Percentiles rank a stretch among this genome's conserved stretches.
Conservation (phyloP, 2,113 vertebrate genomes). For the Rana temporaria region DNA sequence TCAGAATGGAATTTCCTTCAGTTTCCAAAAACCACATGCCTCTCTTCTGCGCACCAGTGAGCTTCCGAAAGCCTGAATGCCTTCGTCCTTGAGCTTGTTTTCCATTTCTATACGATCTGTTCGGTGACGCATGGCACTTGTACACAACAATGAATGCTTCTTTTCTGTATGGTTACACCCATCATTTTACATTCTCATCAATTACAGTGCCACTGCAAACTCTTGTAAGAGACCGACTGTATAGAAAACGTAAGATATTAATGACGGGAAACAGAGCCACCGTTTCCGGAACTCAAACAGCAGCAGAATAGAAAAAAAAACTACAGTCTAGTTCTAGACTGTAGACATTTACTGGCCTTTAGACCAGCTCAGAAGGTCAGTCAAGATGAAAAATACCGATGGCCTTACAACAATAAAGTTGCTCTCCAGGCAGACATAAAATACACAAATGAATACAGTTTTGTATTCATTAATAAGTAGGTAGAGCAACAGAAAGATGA, state of each 20-base stretch:
- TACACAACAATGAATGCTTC: slow-evolving; percentile 27
- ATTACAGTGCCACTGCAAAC: neutral
- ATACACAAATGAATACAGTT: no score
- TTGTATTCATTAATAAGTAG: no score
- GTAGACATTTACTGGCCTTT: no score
- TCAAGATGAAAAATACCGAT: no score
- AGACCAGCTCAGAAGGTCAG: no score
- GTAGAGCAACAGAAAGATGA: no score
- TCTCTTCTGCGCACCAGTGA: neutral
- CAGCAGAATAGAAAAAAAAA: neutral
- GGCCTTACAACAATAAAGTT: no score
- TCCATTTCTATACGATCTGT: neutral
- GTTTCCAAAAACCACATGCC: slow-evolving; percentile 10
- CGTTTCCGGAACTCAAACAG: neutral
- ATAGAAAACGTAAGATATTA: slow-evolving; percentile 4
- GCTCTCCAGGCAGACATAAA: no score
- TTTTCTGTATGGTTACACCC: slow-evolving; percentile 37
- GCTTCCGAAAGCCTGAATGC: neutral
- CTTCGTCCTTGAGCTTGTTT: neutral
- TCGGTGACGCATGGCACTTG: slow-evolving; percentile 7
- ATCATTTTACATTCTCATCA: slow-evolving; percentile 28
- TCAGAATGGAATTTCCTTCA: slow-evolving; percentile 18
- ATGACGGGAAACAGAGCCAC: neutral
- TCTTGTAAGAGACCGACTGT: neutral
- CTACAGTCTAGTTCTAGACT: no score